Evolutionary conservation across 2,113 vertebrate species (phyloP).

Genomic region (Neotoma lepida): DNA sequence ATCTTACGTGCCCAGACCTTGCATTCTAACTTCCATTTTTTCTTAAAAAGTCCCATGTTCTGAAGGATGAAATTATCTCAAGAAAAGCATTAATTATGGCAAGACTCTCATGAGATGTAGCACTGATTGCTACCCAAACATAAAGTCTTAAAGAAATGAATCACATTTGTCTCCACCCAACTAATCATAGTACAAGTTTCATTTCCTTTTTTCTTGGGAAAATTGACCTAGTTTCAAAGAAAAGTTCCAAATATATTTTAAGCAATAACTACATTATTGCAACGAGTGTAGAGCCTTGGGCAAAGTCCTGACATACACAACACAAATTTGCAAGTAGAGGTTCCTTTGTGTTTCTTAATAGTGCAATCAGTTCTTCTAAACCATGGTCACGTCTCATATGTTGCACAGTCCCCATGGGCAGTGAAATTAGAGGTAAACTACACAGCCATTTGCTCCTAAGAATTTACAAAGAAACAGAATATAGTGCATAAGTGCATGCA

Average conservation of each 20-base stretch:
- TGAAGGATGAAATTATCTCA: neutral
- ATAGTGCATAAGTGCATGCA: neutral
- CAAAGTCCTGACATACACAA: neutral
- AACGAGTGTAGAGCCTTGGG: neutral
- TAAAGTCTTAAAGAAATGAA: neutral
- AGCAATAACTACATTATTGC: constrained; percentile 3
- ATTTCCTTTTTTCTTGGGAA: neutral
- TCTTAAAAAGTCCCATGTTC: neutral
- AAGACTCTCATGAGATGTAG: neutral
- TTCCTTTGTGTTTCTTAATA: neutral
- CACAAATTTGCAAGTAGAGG: neutral
- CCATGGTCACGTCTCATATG: neutral
- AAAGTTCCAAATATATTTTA: constrained; percentile 19
- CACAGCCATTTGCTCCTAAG: neutral
- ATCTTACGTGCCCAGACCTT: neutral
- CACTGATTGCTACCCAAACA: neutral
- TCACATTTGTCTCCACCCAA: neutral
- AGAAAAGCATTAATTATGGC: neutral
- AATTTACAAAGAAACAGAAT: neutral
- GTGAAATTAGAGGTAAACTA: constrained; percentile 26
- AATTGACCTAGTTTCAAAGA: neutral
- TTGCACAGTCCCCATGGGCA: neutral
- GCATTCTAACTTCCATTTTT: neutral
- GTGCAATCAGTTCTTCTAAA: neutral
- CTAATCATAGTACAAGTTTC: neutral